Evolutionary conservation across 2,113 vertebrate species (phyloP).

Genomic region (Megaceryle maxima): DNA sequence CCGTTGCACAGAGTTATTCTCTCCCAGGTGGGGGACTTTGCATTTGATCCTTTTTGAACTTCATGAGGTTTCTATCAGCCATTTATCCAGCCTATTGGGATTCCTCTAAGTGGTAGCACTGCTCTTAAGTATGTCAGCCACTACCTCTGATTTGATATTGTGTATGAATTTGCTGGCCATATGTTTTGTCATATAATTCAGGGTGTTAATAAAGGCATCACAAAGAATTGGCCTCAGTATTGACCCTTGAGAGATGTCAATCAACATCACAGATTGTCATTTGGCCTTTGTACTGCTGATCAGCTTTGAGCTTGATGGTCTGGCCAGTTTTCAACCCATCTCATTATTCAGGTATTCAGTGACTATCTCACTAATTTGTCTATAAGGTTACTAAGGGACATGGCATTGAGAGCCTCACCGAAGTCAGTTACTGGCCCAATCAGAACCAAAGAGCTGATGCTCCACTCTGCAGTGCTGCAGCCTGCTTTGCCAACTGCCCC

Average conservation of each 20-base stretch:
- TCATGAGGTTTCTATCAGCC: not conserved
- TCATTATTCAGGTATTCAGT: not conserved
- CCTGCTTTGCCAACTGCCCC: not conserved
- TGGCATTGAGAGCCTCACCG: not conserved
- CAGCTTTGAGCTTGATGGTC: not conserved
- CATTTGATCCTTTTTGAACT: not conserved
- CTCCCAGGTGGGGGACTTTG: not conserved
- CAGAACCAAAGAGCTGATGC: not conserved
- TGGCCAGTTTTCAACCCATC: not conserved
- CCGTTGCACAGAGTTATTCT: not conserved
- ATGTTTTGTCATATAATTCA: not conserved
- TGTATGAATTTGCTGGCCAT: not conserved
- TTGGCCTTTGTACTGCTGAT: not conserved
- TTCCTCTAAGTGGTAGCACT: not conserved
- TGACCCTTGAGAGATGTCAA: not conserved
- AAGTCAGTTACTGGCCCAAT: not conserved
- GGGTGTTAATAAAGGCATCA: not conserved
- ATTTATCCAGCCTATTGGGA: not conserved
- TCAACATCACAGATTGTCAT: not conserved
- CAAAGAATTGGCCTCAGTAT: not conserved
- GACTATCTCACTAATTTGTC: not conserved
- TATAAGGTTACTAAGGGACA: not conserved
- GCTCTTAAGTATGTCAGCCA: not conserved
- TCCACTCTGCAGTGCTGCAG: not conserved
- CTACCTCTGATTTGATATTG: not conserved